phyloP scores from a whole-genome alignment of 2,888 invertebrate species.

The Aelia acuminata region DNA sequence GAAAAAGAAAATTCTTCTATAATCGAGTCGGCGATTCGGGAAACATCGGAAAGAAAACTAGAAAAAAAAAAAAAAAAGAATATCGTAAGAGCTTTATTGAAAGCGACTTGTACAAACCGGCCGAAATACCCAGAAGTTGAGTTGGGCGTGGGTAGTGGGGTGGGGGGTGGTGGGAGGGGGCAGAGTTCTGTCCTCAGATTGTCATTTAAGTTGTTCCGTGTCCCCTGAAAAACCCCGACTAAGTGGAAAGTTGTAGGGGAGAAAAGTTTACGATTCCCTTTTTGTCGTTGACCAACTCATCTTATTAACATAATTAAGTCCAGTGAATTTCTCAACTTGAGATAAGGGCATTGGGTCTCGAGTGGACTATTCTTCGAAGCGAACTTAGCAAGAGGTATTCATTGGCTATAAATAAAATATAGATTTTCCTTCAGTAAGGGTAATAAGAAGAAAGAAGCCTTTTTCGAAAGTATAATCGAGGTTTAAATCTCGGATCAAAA shows the following conservation, averaged over 20 bases:
- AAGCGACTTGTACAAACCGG: background rate
- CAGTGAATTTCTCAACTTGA: background rate
- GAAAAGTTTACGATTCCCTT: background rate
- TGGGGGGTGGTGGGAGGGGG: too few relatives aligned
- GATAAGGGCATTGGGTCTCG: background rate
- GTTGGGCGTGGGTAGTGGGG: too few relatives aligned
- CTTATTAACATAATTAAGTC: slow-evolving; percentile 35
- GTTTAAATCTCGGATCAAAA: too few relatives aligned
- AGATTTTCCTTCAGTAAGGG: too few relatives aligned
- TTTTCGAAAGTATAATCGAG: too few relatives aligned
- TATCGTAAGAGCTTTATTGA: background rate
- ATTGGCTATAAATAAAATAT: too few relatives aligned
- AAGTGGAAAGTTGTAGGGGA: slow-evolving; percentile 10
- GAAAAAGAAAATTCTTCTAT: slow-evolving; percentile 13
- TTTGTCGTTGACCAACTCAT: slow-evolving; percentile 10
- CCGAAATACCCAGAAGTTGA: background rate
- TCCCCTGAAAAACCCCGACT: background rate
- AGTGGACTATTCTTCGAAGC: background rate
- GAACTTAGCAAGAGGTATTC: background rate
- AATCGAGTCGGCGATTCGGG: background rate
- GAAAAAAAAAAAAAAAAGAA: too few relatives aligned
- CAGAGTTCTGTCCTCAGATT: background rate
- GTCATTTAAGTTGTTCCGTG: slow-evolving; percentile 23
- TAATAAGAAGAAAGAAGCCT: too few relatives aligned
- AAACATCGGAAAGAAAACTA: background rate